These are phyloP conservation scores for Melanostigma gelatinosum DNA, from an alignment of 2,113 vertebrate genomes.

Conservation along the genomic window DNA sequence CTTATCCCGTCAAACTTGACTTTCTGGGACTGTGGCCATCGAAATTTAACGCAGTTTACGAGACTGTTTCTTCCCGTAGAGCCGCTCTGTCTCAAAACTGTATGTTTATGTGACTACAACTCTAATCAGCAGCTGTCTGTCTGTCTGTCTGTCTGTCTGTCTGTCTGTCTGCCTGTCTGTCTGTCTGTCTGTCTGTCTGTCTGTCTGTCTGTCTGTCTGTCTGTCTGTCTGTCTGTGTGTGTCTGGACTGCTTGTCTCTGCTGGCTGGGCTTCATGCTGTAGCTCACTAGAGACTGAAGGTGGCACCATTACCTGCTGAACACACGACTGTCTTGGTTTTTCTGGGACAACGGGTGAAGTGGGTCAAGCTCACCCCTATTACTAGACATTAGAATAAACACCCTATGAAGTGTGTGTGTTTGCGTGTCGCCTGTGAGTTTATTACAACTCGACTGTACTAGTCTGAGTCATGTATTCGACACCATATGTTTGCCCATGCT, in stretches of 20 bases:
- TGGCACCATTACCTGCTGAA: constrained; percentile 15
- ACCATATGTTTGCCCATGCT: constrained; percentile 51
- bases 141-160: constrained; percentile 20
- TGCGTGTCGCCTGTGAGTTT: constrained; percentile 26
- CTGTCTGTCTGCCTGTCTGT: constrained; percentile 28
- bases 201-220: constrained; percentile 31
- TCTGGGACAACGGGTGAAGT: not conserved
- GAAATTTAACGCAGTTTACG: not conserved
- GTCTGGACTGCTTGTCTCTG: constrained; percentile 46
- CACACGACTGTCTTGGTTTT: not conserved
- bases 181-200: constrained; percentile 30
- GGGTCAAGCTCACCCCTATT: not conserved
- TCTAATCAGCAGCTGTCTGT: constrained; percentile 39
- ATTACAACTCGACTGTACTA: constrained; percentile 16
- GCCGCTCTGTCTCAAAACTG: constrained; percentile 29
- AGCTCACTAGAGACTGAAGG: constrained; percentile 54
- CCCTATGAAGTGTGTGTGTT: not conserved
- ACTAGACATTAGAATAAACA: not conserved
- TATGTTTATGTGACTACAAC: constrained; percentile 27
- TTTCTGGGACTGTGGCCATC: not conserved
- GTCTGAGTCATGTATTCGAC: constrained; percentile 56
- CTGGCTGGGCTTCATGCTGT: constrained; percentile 31
- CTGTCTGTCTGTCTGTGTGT: constrained; percentile 23
- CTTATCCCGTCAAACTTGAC: not conserved
- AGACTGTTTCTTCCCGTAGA: not conserved